Evolutionary conservation across 2,797 vertebrate species (phyloP).

Genomic region (Esox masquinongy): DNA sequence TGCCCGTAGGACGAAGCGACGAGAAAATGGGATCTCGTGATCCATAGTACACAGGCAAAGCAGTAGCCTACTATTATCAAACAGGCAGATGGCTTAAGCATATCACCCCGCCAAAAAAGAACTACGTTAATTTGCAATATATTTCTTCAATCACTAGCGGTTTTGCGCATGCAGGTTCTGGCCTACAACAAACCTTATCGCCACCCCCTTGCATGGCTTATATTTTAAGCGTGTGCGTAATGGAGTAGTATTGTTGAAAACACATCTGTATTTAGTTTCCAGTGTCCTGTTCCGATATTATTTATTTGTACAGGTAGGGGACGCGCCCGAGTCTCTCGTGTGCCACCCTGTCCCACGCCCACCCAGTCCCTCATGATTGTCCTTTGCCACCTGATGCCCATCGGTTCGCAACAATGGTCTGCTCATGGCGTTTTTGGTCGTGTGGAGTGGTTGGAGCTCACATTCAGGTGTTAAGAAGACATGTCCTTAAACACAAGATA

Average conservation of each 20-base stretch:
- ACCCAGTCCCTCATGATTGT: conserved; percentile 56
- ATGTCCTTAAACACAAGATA: background rate
- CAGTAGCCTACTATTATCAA: too few species aligned
- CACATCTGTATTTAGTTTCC: conserved; percentile 70
- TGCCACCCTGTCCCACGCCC: conserved; percentile 55
- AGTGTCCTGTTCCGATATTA: conserved; percentile 44
- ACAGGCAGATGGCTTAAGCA: too few species aligned
- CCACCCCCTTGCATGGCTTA: background rate
- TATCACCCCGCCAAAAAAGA: too few species aligned
- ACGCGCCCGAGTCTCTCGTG: conserved; percentile 16
- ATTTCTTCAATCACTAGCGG: too few species aligned
- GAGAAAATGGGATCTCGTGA: too few species aligned
- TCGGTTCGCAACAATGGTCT: background rate
- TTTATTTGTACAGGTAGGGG: conserved; percentile 57
- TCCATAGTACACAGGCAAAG: too few species aligned
- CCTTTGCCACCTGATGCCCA: background rate
- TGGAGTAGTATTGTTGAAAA: conserved; percentile 35
- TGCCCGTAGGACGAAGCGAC: too few species aligned
- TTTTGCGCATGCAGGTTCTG: background rate
- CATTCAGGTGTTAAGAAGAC: background rate
- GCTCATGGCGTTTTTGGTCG: background rate
- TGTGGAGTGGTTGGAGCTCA: background rate
- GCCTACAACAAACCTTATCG: background rate
- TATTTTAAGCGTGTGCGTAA: conserved; percentile 13
- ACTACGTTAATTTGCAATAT: too few species aligned